phyloP scores from a whole-genome alignment of 1,140 invertebrate species.

The Musca domestica region DNA sequence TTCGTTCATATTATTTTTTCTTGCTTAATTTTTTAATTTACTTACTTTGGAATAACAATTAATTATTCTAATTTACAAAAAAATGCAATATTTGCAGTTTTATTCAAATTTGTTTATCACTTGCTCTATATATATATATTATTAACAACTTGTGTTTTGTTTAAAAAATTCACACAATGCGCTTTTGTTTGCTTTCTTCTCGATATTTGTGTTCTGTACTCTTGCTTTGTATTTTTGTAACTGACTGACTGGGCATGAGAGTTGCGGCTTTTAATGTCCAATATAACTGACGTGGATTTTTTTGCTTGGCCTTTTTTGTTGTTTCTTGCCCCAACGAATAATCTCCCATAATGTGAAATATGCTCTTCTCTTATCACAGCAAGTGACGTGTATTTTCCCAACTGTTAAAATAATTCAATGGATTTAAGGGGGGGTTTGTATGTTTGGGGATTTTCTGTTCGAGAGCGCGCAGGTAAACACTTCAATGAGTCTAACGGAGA shows the following conservation, averaged over 20 bases:
- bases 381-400: constrained; percentile 9
- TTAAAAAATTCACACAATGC: not conserved
- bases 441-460: too few relatives aligned
- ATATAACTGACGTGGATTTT: constrained; percentile 26
- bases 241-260: constrained; percentile 23
- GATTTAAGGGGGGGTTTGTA: too few relatives aligned
- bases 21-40: too few relatives aligned
- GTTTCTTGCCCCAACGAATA: not conserved
- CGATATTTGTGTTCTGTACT: constrained; percentile 19
- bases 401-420: not conserved
- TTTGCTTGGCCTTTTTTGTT: constrained; percentile 15
- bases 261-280: constrained; percentile 28
- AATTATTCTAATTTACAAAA: not conserved
- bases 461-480: too few relatives aligned
- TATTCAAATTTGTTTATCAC: not conserved
- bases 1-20: not conserved
- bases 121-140: not conserved
- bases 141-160: constrained; percentile 4
- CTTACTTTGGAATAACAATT: not conserved
- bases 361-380: not conserved
- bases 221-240: constrained; percentile 25
- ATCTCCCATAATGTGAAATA: too few relatives aligned
- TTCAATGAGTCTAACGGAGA: too few relatives aligned
- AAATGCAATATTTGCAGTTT: not conserved
- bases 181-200: not conserved